Conservation (phyloP, 2,797 vertebrate genomes). For the Alcedo quadribrachys region DNA sequence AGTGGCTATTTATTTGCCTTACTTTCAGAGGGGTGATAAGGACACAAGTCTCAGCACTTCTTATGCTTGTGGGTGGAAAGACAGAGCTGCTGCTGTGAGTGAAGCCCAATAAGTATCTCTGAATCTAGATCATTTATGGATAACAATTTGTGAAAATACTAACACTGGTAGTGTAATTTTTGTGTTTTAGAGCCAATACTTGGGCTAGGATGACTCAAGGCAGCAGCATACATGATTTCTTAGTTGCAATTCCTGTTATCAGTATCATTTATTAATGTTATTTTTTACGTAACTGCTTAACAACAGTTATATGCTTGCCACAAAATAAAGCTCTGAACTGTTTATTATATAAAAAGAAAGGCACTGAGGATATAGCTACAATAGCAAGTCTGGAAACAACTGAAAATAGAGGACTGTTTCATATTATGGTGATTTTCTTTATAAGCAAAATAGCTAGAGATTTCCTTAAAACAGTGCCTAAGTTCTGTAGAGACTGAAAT, state of each 20-base stretch:
- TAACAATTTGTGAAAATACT: not conserved
- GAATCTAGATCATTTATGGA: not conserved
- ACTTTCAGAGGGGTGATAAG: not conserved
- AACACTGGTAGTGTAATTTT: not conserved
- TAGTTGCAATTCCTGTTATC: not conserved
- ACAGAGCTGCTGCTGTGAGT: not conserved
- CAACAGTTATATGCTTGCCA: not conserved
- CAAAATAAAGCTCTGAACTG: not conserved
- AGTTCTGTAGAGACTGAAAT: not conserved
- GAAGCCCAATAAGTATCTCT: not conserved
- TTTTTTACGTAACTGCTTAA: not conserved
- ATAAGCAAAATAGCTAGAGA: not conserved
- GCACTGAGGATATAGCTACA: not conserved
- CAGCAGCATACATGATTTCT: not conserved
- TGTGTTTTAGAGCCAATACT: not conserved
- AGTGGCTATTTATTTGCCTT: slow-evolving; percentile 11
- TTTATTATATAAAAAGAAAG: not conserved
- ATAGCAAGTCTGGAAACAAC: not conserved
- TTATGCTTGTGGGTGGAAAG: not conserved
- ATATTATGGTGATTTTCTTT: not conserved
- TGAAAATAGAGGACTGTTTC: not conserved
- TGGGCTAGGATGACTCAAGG: not conserved
- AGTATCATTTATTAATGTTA: not conserved
- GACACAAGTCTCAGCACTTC: not conserved
- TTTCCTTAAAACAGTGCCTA: not conserved